Evolutionary conservation across 2,113 vertebrate species (phyloP), one percentile per base, ranked within the genome.

Genomic region (Bujurquina vittata): DNA sequence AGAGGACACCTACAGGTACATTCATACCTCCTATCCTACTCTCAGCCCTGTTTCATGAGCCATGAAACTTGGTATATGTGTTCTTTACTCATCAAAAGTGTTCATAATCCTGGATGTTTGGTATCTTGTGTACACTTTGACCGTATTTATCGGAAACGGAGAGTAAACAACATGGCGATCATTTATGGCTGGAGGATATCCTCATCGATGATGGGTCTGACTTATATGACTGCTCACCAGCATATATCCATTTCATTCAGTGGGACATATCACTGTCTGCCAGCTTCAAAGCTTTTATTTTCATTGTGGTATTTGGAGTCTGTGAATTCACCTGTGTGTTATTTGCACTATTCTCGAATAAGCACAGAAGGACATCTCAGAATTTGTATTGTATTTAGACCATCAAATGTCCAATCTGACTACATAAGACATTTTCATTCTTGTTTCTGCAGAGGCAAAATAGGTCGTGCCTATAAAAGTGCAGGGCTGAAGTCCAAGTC

Each of bases 1-100:
- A 4, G 97, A 99, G 80, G 98, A 99, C 93, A 97, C 97, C 8
- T 99, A 99, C 96, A 97, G 98, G 98, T 99, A 96, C 73, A 54
- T 4, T 15, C 46, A 37, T 9, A 26, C 12, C 54, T 57, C 20
- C 15, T 20, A 7, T 31, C 67, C 18, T 72, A 52, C 65, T 69
- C 43, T 52, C 43, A 52, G 17, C 17, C 43, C 29, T 26, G 11
- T 69, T 69, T 17, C 49, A 69, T 35, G 35, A 35, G 35, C 35
- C 35, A 33, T 33, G 33, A 33, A 5, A 33, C 5, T 33, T 33
- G 33, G 33, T 1, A 33, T 33, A 33, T 33, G 33, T 33, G 33
- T 33, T 5, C 33, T 33, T 33, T 33, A 33, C 33, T 33, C 33
- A 5, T 33, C 33, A 35, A 35, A 35, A 8, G 9, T 35, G 35